phyloP scores from a whole-genome alignment of 2,113 vertebrate species.

The Corvus moneduloides region DNA sequence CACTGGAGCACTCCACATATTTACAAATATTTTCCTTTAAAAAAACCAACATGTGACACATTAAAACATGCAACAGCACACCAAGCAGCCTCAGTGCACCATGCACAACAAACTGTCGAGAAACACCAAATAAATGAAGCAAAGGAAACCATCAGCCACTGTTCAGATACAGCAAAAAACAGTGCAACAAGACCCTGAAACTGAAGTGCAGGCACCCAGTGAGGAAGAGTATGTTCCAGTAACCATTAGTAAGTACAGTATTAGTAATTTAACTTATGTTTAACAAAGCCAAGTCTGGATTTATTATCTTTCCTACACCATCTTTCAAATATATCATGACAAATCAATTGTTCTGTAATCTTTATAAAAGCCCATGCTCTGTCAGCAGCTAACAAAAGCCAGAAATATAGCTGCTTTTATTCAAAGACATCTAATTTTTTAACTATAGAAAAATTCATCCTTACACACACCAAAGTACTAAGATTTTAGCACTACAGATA shows the following conservation, averaged over 20 bases:
- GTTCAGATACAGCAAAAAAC: background rate
- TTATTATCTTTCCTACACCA: background rate
- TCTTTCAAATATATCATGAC: background rate
- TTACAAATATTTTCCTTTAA: background rate
- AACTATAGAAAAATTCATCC: background rate
- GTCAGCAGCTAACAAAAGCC: background rate
- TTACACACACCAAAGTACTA: background rate
- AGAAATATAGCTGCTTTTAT: background rate
- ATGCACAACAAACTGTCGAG: background rate
- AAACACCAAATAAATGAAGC: background rate
- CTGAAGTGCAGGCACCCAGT: background rate
- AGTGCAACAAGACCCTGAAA: background rate
- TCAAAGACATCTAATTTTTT: background rate
- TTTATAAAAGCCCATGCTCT: background rate
- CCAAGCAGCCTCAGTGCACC: background rate
- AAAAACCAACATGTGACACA: background rate
- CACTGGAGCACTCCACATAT: background rate
- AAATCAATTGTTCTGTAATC: background rate
- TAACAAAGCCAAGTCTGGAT: background rate
- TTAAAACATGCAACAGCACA: background rate
- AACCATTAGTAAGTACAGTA: background rate
- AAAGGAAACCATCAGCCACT: background rate
- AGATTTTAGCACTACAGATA: background rate
- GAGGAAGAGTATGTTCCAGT: background rate
- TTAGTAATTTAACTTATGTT: background rate